phyloP scores from a whole-genome alignment of 2,888 invertebrate genomes.

The Chymomyza caudatula region DNA sequence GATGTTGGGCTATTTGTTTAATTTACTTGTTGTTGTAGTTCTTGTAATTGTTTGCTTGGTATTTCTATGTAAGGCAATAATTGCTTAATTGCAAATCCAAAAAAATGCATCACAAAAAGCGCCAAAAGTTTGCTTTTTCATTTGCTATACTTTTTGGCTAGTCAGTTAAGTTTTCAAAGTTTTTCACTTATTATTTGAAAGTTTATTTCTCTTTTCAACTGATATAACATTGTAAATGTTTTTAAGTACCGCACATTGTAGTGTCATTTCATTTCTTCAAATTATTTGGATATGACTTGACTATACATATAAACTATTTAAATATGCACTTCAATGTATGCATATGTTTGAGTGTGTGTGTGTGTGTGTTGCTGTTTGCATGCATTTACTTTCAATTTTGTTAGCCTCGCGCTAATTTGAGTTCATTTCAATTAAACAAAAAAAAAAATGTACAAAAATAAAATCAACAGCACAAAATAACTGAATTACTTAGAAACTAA shows the following conservation, averaged over 20 bases:
- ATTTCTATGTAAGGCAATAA: too few species aligned
- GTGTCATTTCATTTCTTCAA: too few species aligned
- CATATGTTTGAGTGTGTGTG: neutral
- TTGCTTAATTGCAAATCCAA: too few species aligned
- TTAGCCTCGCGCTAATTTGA: constrained; percentile 77
- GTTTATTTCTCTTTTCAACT: too few species aligned
- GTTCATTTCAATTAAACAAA: constrained; percentile 76
- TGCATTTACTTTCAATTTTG: constrained; percentile 74
- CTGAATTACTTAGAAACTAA: constrained; percentile 28
- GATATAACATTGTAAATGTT: too few species aligned
- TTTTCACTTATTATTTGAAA: too few species aligned
- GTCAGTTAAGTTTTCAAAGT: too few species aligned
- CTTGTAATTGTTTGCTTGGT: too few species aligned
- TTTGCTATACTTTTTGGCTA: too few species aligned
- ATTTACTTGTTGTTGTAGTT: neutral
- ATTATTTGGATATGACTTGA: neutral
- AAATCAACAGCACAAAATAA: neutral
- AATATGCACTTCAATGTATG: neutral
- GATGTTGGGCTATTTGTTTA: neutral
- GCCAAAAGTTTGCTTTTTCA: too few species aligned
- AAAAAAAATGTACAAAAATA: constrained; percentile 26
- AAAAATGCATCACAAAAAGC: too few species aligned
- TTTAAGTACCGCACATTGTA: too few species aligned
- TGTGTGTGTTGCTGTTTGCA: neutral
- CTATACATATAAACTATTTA: neutral